Percentiles rank a stretch among this genome's conserved stretches.
These are phyloP conservation scores for Buteo buteo DNA, from an alignment of 2,113 vertebrate genomes.

Conservation along the genomic window DNA sequence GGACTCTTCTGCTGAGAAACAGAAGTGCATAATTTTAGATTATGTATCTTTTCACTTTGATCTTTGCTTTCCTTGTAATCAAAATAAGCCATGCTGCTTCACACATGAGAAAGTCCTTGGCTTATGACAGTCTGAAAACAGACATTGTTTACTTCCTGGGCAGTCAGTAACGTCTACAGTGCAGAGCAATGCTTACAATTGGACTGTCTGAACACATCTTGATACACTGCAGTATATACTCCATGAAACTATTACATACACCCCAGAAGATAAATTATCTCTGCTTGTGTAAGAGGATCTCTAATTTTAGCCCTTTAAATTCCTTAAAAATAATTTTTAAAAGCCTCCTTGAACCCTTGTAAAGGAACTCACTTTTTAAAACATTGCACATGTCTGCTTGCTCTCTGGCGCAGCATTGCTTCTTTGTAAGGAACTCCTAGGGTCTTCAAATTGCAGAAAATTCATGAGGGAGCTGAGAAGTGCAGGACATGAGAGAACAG, in stretches of 20 bases:
- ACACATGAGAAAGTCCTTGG: neutral
- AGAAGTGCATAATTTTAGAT: neutral
- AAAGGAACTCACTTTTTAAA: neutral
- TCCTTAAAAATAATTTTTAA: neutral
- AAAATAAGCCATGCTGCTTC: neutral
- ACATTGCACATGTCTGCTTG: neutral
- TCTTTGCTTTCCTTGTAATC: neutral
- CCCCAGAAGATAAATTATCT: neutral
- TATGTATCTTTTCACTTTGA: neutral
- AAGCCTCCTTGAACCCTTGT: neutral
- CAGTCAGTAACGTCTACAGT: neutral
- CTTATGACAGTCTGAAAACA: neutral
- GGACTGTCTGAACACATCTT: neutral
- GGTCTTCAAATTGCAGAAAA: neutral
- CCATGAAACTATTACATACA: rapidly evolving
- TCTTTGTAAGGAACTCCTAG: neutral
- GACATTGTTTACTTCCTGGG: neutral
- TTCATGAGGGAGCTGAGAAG: neutral
- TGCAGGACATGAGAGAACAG: neutral
- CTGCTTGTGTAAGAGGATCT: neutral
- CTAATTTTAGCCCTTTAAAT: neutral
- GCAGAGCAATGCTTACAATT: neutral
- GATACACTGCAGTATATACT: neutral
- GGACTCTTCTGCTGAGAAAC: neutral
- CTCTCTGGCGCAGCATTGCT: neutral